A percentile compares a stretch with the other conserved stretches of the same genome.
phyloP scores from a whole-genome alignment of 1,140 invertebrate species.

The Drosophila pseudoobscura region DNA sequence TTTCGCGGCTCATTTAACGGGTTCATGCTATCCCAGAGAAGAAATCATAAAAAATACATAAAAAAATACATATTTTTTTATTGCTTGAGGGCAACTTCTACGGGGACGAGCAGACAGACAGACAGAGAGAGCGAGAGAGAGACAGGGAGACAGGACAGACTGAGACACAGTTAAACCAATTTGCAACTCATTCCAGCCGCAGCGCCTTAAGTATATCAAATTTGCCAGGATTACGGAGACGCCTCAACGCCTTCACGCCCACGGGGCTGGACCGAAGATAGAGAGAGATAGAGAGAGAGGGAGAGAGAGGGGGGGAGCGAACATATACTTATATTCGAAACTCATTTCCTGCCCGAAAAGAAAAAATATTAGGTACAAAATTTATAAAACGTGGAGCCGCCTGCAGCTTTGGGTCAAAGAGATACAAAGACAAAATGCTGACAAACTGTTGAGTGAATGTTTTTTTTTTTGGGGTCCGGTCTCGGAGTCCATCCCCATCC shows the following conservation, averaged over 20 bases:
- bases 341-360: constrained; percentile 64
- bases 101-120: constrained; percentile 23
- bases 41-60: constrained; percentile 49
- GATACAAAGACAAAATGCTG: constrained; percentile 71
- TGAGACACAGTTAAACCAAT: constrained; percentile 69
- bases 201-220: constrained; percentile 60
- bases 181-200: constrained; percentile 43
- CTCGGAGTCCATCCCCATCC: background rate
- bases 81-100: constrained; percentile 52
- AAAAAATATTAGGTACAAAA: constrained; percentile 7
- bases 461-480: constrained; percentile 1
- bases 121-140: background rate
- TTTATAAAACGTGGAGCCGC: constrained; percentile 44
- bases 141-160: constrained; percentile 13
- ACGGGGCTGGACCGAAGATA: constrained; percentile 27
- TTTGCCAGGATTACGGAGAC: constrained; percentile 58
- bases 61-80: constrained; percentile 61
- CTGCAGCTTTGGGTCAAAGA: constrained; percentile 70
- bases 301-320: background rate
- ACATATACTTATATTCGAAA: constrained; percentile 42
- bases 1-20: constrained; percentile 81
- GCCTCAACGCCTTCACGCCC: constrained; percentile 66
- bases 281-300: too few relatives aligned
- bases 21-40: constrained; percentile 33
- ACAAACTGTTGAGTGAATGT: constrained; percentile 68